Base-by-base conservation (phyloP, 2,888 invertebrate genomes). In the Hyppa rectilinea region DNA sequence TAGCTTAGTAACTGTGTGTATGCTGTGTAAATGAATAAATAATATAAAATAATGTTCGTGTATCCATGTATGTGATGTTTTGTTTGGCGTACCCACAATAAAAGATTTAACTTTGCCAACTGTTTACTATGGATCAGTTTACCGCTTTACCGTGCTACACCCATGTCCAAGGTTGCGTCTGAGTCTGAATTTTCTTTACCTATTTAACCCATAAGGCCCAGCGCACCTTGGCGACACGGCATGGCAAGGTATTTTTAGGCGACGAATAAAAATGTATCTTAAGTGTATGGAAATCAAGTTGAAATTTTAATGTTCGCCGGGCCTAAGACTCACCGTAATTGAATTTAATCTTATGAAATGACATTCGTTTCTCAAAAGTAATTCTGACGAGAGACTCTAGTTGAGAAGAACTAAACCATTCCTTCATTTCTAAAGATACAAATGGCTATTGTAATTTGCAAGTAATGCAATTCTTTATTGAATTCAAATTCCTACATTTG, bases 401-500 rank as follows among this genome's bases (percentile, higher is more conserved):
- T 4, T 26, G 26, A 26, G 20, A 38, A 20, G 38, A 56, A 5
- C 20, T 12, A 26, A 12, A 58, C 4, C 2, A 58, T 58, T 58
- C 20, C 26, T 38, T 38, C 12, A 26, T 12, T 38, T 38, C 20
- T 34, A 36, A 69, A 49, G 12, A 45, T 56, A 2, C n/a, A 31
- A 26, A 34, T 26, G 26, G 12, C 14, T 23, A 59, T 49, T 59
- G 14, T 50, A 50, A 71, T 71, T 60, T 71, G 14, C 23, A 4
- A 14, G 26, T n/a, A 63, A 63, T 53, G n/a, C 6, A 62, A 45
- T n/a, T 63, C 38, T 70, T 43, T 40, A 71, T 40, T 53, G 26
- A 53, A 73, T 47, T 47, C 0, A 31, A 45, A 53, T 40, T 72
- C 10, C 10, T 34, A n/a, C 26, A 53, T 34, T 73, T 62, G 10